Evolutionary conservation across 2,797 vertebrate species (phyloP), one percentile per base, ranked within the genome.

Genomic region (Myripristis murdjan): DNA sequence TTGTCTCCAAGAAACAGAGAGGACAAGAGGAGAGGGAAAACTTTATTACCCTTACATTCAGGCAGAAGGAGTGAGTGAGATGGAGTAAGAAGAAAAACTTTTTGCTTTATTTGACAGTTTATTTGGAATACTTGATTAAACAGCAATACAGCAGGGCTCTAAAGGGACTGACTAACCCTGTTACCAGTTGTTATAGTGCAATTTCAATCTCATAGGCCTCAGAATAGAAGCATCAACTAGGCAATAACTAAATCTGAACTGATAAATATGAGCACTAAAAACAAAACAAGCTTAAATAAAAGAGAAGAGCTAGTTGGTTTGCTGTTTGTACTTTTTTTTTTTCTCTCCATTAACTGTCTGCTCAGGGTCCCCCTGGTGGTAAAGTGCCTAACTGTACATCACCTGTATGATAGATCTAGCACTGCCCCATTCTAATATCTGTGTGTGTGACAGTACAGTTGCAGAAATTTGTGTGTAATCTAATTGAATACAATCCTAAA

Each of bases 331-430:
- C 15, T 6, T 33, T 31, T n/a, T 73, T 44, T 69, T 66, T 20
- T 28, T 28, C 4, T 31, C 31, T 31, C 39, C 59, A 48, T 8
- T 20, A 64, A 37, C 71, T 66, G 80, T 64, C 79, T 75, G 64
- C 52, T 81, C 22, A 55, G 37, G 24, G 48, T 71, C 79, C 78
- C 70, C 77, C 78, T 87, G 70, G 70, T 79, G 82, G 77, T 43
- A 18, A 53, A 64, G 20, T 61, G 49, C 55, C 55, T 51, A 23
- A 48, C 62, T 66, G 20, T 14, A 26, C 76, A 61, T 72, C 59
- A 78, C 24, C 22, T 67, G 65, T 67, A 63, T 81, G 75, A 88
- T 75, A 58, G 64, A 87, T 84, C 44, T 66, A 41, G 35, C 33
- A 47, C 39, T 59, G 43, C 41, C 28, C n/a, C 60, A 56, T 41